These are phyloP conservation scores for Sminthurides aquaticus DNA, from an alignment of 2,888 invertebrate species.

Conservation along the genomic window DNA sequence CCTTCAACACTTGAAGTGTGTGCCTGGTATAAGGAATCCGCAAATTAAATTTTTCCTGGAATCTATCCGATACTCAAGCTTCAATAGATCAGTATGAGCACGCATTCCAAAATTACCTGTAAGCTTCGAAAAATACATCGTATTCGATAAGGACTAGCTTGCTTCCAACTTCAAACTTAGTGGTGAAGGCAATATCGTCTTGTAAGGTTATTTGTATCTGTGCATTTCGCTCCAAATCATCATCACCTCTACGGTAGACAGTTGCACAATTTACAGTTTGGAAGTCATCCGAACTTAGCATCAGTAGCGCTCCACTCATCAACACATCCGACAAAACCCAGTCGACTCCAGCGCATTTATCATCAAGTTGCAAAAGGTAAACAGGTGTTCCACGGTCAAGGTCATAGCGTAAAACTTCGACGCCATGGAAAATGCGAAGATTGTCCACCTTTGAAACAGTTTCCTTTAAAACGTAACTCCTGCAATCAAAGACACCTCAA, in stretches of 20 bases:
- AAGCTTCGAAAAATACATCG: conserved; percentile 50
- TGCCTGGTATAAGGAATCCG: conserved; percentile 6
- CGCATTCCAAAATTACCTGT: conserved; percentile 48
- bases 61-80: too few relatives aligned
- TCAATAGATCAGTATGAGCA: conserved; percentile 42
- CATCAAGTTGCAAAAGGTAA: conserved; percentile 11
- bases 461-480: too few relatives aligned
- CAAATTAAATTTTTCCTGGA: not conserved
- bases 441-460: not conserved
- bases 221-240: conserved; percentile 29
- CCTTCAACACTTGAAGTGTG: conserved; percentile 57
- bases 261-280: conserved; percentile 47
- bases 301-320: conserved; percentile 48
- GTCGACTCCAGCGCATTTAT: conserved; percentile 23
- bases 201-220: conserved; percentile 7
- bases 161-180: too few relatives aligned
- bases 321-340: conserved; percentile 48
- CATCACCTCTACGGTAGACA: conserved; percentile 44
- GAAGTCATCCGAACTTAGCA: conserved; percentile 49
- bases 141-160: conserved; percentile 50
- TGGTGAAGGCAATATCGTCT: too few relatives aligned
- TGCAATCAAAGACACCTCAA: too few relatives aligned
- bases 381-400: not conserved
- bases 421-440: conserved; percentile 24
- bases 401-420: not conserved